Base-by-base conservation (phyloP, 2,797 vertebrate species). In the Peromyscus attwateri region DNA sequence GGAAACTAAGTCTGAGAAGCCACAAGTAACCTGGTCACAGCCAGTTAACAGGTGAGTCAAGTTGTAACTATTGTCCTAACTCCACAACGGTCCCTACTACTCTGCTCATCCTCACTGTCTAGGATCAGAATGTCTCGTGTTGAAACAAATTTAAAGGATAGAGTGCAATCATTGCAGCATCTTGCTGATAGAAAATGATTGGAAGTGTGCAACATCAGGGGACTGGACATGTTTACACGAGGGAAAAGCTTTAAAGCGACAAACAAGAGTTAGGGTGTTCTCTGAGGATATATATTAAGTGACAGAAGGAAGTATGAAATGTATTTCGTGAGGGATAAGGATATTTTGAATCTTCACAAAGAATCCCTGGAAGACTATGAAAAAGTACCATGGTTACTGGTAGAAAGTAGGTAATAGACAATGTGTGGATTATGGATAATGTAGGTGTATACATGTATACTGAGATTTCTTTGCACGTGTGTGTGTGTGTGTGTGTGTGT, bases 341-440 rank as follows among this genome's bases (percentile, higher is more conserved):
- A 84, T 82, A 46, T 90, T 16, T 91, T 91, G 31, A 92, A 55
- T 87, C 73, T 89, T 27, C 5, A 77, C 73, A 66, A 88, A 95
- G 83, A 84, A 90, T 79, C 34, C 17, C 60, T 88, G 60, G n/a
- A 94, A 94, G 25, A 10, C 57, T 94, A 71, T 92, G 52, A 88
- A 57, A 88, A 79, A 81, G 16, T 68, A 73, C 55, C 70, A 31
- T 76, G 52, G 11, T 91, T 87, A 82, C 55, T 92, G 40, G n/a
- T 62, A 83, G 16, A 55, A 88, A 1, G 25, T 31, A 70, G 9
- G 43, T 55, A 90, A 9, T 91, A 17, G 25, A 66, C 64, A 29
- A 13, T 87, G 27, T 29, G 46, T 40, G 57, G 11, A 31, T 87
- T 55, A 7, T 68, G 84, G 31, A 31, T 68, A 37, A 25, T 57